phyloP scores from a whole-genome alignment of 1,140 invertebrate genomes.

The Drosophila kanapiae region DNA sequence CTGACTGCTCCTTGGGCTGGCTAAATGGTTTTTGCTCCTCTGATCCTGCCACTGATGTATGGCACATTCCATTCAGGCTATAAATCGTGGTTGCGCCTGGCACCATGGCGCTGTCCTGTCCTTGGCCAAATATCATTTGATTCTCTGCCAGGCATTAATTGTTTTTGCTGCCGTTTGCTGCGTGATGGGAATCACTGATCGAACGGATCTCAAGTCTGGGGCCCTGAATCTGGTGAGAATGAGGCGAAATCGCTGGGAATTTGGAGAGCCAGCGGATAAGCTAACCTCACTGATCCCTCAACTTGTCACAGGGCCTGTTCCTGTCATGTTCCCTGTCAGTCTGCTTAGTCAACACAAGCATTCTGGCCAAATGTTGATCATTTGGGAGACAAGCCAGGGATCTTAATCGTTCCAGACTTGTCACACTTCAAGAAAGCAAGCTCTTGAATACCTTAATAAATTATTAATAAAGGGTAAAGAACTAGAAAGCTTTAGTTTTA shows the following conservation, averaged over 20 bases:
- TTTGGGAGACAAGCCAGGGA: conserved; percentile 18
- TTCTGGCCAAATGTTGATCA: conserved; percentile 41
- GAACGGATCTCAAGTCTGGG: not conserved
- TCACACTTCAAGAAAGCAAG: conserved; percentile 19
- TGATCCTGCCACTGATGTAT: conserved; percentile 74
- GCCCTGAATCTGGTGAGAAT: conserved; percentile 39
- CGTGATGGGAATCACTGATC: conserved; percentile 64
- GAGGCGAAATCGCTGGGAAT: conserved; percentile 35
- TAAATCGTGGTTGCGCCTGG: conserved; percentile 80
- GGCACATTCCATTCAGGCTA: conserved; percentile 79
- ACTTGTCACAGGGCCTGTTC: conserved; percentile 41
- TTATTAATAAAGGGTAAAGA: no score
- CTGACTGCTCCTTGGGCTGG: conserved; percentile 3
- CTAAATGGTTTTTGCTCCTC: conserved; percentile 65
- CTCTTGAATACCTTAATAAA: no score
- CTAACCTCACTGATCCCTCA: not conserved
- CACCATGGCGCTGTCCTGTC: conserved; percentile 78
- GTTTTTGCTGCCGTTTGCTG: conserved; percentile 66
- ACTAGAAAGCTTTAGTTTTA: no score
- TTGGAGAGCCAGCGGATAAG: conserved; percentile 16
- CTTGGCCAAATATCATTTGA: conserved; percentile 80
- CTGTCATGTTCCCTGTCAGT: conserved; percentile 52
- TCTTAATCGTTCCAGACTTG: conserved; percentile 32
- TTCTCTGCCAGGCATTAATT: conserved; percentile 74
- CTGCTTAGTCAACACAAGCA: conserved; percentile 6